Base-by-base conservation (phyloP, 1,140 invertebrate species). In the Euborellia annulipes region DNA sequence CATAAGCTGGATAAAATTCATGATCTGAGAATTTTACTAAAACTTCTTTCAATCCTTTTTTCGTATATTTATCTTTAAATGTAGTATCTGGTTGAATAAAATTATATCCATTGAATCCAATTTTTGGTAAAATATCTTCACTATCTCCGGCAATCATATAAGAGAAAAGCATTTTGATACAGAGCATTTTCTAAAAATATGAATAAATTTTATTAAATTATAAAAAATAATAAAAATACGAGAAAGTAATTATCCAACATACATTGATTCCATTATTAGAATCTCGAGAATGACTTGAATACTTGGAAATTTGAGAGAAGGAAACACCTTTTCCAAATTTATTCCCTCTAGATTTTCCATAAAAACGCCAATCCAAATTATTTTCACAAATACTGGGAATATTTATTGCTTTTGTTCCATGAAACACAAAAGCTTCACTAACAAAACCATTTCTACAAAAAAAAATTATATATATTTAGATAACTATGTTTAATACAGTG, bases 1-100 rank as follows among this genome's bases (percentile, higher is more conserved):
- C 19, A 54, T 53, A 60, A n/a, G 36, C 41, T 11, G 58, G 58
- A 50, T 56, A 58, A 52, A 58, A 61, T 48, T 61, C 59, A 46
- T 52, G 49, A 40, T 61, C 58, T 34, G 40, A 41, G 47, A 55
- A 61, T 48, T 61, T 61, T 1, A 61, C 59, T 36, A 51, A 30
- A 19, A 55, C 54, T 32, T 53, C 32, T 13, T 52, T 44, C 39
- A 53, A 40, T 11, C 14, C 18, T 48, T 58, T 57, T 36, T 45
- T 34, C 30, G 48, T 46, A 4, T 57, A 58, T 46, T 61, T 58
- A 49, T 40, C 55, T 19, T 46, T 48, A 14, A 39, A 36, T 37
- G 18, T 22, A 17, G 2, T 36, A n/a, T 19, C 20, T 9, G 2
- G 14, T 7, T 45, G 14, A 19, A 36, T 30, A 6, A 13, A 3